phyloP scores from a whole-genome alignment of 2,888 invertebrate genomes.

The Exephanes ischioxanthus region DNA sequence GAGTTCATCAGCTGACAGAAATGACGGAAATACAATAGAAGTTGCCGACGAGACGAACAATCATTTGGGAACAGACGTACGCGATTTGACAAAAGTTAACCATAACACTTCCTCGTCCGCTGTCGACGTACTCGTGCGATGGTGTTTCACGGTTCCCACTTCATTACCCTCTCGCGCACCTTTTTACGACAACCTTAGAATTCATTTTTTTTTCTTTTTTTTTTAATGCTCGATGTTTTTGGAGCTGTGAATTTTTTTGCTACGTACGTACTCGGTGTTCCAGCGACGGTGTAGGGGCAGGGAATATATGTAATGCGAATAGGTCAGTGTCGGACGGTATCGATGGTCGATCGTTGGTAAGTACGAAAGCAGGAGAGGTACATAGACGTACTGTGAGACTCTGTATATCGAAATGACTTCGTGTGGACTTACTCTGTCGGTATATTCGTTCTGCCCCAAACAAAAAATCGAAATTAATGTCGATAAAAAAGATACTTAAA shows the following conservation, averaged over 20 bases:
- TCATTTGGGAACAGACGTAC: conserved; percentile 73
- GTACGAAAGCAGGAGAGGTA: too few relatives aligned
- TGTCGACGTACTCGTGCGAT: conserved; percentile 28
- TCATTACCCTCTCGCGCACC: conserved; percentile 44
- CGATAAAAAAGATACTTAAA: too few relatives aligned
- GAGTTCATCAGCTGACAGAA: conserved; percentile 77
- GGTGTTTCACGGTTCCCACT: conserved; percentile 26
- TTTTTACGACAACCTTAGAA: conserved; percentile 50
- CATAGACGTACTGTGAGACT: too few relatives aligned
- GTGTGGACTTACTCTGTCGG: too few relatives aligned
- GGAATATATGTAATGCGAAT: not conserved
- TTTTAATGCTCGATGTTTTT: conserved; percentile 53
- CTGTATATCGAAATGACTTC: too few relatives aligned
- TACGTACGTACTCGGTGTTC: conserved; percentile 4
- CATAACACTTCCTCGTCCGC: conserved; percentile 61
- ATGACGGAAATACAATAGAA: conserved; percentile 69
- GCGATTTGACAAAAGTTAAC: conserved; percentile 71
- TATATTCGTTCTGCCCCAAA: too few relatives aligned
- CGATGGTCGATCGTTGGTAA: not conserved
- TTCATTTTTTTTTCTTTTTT: conserved; percentile 54
- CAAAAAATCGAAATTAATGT: too few relatives aligned
- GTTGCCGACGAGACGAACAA: conserved; percentile 68
- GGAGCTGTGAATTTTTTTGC: conserved; percentile 3
- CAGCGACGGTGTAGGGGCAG: not conserved
- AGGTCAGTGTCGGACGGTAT: conserved; percentile 8